phyloP scores from a whole-genome alignment of 2,797 vertebrate species.

The Halcyon chelicuti region DNA sequence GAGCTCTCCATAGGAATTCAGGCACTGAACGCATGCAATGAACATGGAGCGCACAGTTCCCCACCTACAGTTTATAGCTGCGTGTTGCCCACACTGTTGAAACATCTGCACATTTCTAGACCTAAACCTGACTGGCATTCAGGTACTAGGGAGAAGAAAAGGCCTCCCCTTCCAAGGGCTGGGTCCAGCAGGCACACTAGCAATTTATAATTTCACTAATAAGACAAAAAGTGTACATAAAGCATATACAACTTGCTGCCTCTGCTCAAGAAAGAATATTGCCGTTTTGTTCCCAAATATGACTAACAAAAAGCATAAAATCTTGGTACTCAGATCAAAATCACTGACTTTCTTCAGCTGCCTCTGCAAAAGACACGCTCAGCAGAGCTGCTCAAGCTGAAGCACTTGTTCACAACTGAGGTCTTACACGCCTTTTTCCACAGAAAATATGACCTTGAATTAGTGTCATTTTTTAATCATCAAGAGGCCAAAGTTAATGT shows the following conservation, averaged over 20 bases:
- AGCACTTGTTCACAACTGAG: fast-evolving
- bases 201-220: not conserved
- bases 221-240: not conserved
- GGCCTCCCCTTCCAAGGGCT: not conserved
- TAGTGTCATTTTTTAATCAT: not conserved
- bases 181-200: not conserved
- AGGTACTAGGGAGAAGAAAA: not conserved
- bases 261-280: not conserved
- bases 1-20: not conserved
- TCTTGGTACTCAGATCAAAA: not conserved
- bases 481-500: not conserved
- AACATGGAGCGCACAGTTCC: not conserved
- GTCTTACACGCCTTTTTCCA: not conserved
- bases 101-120: not conserved
- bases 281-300: not conserved
- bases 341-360: not conserved
- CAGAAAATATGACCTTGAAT: not conserved
- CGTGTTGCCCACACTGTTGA: not conserved
- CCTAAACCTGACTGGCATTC: not conserved
- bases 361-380: not conserved
- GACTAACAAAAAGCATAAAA: not conserved
- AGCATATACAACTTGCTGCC: not conserved
- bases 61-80: not conserved
- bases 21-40: not conserved
- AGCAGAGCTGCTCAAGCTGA: not conserved